phyloP scores from a whole-genome alignment of 30 jellyfish, hydroid and myxozoan genomes.

The Pelagia noctiluca region DNA sequence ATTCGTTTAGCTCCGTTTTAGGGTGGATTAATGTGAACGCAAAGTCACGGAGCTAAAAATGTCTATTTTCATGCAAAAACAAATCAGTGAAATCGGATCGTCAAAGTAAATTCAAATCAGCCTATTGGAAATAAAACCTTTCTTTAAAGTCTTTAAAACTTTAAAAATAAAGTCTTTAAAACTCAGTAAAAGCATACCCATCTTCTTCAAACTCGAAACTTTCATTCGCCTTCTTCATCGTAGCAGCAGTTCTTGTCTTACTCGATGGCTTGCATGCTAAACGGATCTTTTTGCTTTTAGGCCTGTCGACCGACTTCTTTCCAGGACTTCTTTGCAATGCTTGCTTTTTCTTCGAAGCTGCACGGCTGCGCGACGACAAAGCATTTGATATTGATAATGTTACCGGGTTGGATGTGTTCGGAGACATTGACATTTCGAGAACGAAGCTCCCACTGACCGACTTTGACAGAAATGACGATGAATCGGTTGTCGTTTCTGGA shows the following conservation, averaged over 20 bases:
- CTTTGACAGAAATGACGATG: constrained; percentile 9
- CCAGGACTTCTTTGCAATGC: not conserved
- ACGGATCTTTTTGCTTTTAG: not conserved
- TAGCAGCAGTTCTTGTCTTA: not conserved
- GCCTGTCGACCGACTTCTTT: not conserved
- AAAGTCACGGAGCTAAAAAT: too few relatives aligned
- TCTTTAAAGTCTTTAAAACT: not conserved
- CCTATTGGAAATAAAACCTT: not conserved
- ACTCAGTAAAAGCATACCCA: not conserved
- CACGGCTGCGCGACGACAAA: constrained; percentile 16
- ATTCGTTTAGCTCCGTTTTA: too few relatives aligned
- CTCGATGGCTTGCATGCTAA: too few relatives aligned
- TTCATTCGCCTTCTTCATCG: not conserved
- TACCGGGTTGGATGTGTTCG: constrained; percentile 15
- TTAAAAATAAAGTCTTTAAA: too few relatives aligned
- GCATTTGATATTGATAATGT: constrained; percentile 31
- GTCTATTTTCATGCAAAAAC: too few relatives aligned
- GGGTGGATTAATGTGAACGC: too few relatives aligned
- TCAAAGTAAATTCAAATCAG: not conserved
- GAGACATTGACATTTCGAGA: not conserved
- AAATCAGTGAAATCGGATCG: too few relatives aligned
- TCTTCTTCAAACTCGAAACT: not conserved
- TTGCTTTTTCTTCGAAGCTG: not conserved
- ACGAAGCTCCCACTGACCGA: constrained; percentile 9
- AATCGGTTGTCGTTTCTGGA: not conserved